Conservation (phyloP, 2,888 invertebrate species). For the Plagodis dolabraria region DNA sequence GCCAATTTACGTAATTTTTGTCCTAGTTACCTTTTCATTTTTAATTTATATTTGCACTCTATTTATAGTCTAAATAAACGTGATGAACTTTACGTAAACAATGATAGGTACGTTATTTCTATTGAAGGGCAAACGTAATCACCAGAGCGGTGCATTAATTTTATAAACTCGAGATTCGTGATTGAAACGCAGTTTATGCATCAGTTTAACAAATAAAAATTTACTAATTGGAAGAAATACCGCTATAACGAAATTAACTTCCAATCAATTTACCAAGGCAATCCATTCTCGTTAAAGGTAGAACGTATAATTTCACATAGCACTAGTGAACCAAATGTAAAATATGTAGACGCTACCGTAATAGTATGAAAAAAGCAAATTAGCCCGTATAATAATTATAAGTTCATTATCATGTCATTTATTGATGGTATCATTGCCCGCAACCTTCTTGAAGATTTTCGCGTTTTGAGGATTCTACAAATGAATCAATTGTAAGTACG, state of each 20-base stretch:
- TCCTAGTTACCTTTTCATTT: constrained; percentile 4
- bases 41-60: constrained; percentile 1
- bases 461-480: no score
- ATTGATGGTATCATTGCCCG: no score
- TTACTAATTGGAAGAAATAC: constrained; percentile 16
- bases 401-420: no score
- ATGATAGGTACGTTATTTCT: constrained; percentile 7
- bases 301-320: no score
- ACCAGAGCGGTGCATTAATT: constrained; percentile 29
- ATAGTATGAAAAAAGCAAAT: no score
- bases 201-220: constrained; percentile 32
- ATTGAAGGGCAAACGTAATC: constrained; percentile 39
- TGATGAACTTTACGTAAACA: constrained; percentile 35
- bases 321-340: no score
- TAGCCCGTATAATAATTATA: no score
- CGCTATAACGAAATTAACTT: constrained; percentile 4
- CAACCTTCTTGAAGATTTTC: no score
- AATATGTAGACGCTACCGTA: no score
- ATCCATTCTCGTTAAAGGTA: not conserved
- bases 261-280: constrained; percentile 5
- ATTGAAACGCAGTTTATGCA: constrained; percentile 38
- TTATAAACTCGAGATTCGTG: constrained; percentile 37
- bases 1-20: constrained; percentile 13
- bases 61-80: constrained; percentile 28
- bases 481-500: no score